phyloP scores from a whole-genome alignment of 2,888 invertebrate species.

The Rhagonycha fulva region DNA sequence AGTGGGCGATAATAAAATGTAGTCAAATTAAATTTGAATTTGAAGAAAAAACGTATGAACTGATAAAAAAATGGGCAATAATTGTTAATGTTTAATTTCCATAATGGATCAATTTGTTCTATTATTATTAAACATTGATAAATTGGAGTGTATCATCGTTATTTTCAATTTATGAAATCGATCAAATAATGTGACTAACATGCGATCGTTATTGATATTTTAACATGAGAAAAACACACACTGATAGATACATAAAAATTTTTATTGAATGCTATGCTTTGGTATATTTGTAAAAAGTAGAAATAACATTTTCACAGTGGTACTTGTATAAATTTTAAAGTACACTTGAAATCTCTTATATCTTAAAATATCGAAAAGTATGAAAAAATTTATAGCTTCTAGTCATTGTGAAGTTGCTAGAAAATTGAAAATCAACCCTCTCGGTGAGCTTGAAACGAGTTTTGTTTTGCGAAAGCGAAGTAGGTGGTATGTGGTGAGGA shows the following conservation, averaged over 20 bases:
- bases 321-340: constrained; percentile 2
- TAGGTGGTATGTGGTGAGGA: constrained; percentile 23
- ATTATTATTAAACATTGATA: constrained; percentile 1
- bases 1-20: not conserved
- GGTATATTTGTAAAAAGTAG: not conserved
- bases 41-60: not conserved
- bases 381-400: constrained; percentile 5
- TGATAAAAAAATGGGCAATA: not conserved
- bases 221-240: not conserved
- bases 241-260: not conserved
- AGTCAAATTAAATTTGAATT: not conserved
- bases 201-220: not conserved
- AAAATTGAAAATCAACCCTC: constrained; percentile 28
- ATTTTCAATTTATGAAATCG: constrained; percentile 1
- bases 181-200: not conserved
- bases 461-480: constrained; percentile 15
- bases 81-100: not conserved
- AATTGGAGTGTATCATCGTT: not conserved
- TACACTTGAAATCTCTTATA: not conserved
- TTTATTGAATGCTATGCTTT: not conserved
- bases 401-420: constrained; percentile 21
- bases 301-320: not conserved
- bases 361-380: constrained; percentile 2
- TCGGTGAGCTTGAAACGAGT: constrained; percentile 12
- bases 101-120: constrained; percentile 2